phyloP scores from a whole-genome alignment of 2,888 invertebrate genomes.

The Cephonodes hylas region DNA sequence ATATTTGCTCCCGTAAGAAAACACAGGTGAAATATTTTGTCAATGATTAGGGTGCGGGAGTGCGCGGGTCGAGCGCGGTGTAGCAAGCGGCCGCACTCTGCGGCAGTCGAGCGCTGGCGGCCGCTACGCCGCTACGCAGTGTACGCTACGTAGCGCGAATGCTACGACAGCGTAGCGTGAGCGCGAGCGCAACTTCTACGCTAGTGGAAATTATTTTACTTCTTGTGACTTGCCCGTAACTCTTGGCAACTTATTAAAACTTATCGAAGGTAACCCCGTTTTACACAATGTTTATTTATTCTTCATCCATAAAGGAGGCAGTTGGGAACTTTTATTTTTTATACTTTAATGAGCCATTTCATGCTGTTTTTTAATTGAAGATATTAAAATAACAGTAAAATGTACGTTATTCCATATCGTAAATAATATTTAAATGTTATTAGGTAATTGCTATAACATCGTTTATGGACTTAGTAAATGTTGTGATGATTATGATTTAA shows the following conservation, averaged over 20 bases:
- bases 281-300: not conserved
- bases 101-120: constrained; percentile 47
- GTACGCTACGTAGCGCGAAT: constrained; percentile 30
- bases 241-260: not conserved
- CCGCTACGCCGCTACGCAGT: constrained; percentile 47
- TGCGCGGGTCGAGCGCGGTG: constrained; percentile 40
- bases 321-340: not conserved
- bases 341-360: not conserved
- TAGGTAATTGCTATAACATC: not conserved
- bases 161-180: constrained; percentile 33
- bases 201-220: constrained; percentile 31
- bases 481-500: constrained; percentile 32
- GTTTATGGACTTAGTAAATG: not conserved
- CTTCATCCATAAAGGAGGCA: not conserved
- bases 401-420: not conserved
- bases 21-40: constrained; percentile 72
- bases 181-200: constrained; percentile 22
- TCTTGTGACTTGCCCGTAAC: constrained; percentile 20
- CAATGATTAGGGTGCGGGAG: constrained; percentile 66
- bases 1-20: constrained; percentile 50
- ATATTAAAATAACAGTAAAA: no score
- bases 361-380: no score
- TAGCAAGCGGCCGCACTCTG: constrained; percentile 34
- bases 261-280: not conserved
- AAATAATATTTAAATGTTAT: not conserved